Evolutionary conservation across 2,797 vertebrate species (phyloP).

Genomic region (Bovichtus variegatus): DNA sequence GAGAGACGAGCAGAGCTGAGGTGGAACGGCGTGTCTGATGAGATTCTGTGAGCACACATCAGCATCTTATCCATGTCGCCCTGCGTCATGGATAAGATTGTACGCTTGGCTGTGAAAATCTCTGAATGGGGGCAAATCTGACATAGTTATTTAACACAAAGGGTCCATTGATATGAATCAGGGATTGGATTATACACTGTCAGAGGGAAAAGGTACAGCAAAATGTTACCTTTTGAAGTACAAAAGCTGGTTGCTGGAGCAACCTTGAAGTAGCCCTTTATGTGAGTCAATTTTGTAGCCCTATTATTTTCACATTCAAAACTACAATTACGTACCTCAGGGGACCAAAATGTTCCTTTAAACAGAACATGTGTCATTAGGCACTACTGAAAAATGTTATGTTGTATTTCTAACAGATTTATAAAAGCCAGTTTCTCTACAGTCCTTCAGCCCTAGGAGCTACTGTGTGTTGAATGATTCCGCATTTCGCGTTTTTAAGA

Average conservation of each 20-base stretch:
- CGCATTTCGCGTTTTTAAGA: too few species aligned
- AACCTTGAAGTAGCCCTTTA: background rate
- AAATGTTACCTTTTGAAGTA: conserved; percentile 15
- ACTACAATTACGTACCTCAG: background rate
- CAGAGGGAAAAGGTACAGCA: conserved; percentile 16
- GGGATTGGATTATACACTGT: conserved; percentile 38
- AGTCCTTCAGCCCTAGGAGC: background rate
- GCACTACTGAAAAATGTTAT: background rate
- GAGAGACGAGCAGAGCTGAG: conserved; percentile 62
- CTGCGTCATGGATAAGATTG: conserved; percentile 46
- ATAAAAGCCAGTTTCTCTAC: background rate
- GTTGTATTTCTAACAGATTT: background rate
- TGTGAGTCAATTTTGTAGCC: background rate
- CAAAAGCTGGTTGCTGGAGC: background rate
- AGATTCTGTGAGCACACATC: conserved; percentile 66
- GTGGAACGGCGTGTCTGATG: conserved; percentile 73
- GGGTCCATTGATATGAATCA: conserved; percentile 51
- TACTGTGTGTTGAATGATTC: background rate
- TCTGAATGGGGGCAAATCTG: conserved; percentile 47
- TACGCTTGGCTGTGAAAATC: conserved; percentile 43
- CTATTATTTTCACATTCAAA: background rate
- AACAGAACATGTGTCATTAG: background rate
- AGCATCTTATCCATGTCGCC: conserved; percentile 35
- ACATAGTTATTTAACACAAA: conserved; percentile 62
- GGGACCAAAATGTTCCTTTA: background rate